These are phyloP conservation scores for Mythimna albipuncta DNA, from an alignment of 2,888 invertebrate species.

Conservation along the genomic window DNA sequence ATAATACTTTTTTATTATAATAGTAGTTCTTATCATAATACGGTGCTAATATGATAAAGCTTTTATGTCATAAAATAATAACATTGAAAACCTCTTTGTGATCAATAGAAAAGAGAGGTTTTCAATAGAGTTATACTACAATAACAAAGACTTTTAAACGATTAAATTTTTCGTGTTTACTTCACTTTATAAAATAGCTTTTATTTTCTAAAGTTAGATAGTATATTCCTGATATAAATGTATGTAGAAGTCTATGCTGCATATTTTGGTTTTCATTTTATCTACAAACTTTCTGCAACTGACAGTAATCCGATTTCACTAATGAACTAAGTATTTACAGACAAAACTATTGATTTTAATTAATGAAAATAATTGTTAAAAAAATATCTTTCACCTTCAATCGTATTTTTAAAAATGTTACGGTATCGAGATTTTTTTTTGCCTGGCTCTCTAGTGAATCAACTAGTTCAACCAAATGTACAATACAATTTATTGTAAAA, in stretches of 20 bases:
- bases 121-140: neutral
- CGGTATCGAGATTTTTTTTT: no score
- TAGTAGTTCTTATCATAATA: no score
- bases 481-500: no score
- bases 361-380: slow-evolving; percentile 2
- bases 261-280: slow-evolving; percentile 5
- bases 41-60: no score
- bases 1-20: no score
- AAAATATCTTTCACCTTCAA: no score
- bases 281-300: slow-evolving; percentile 12
- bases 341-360: slow-evolving; percentile 17
- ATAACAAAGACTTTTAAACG: neutral
- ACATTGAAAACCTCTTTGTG: neutral
- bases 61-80: neutral
- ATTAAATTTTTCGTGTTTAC: neutral
- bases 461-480: neutral
- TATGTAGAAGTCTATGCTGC: neutral
- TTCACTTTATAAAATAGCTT: neutral
- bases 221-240: slow-evolving; percentile 15
- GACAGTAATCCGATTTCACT: slow-evolving; percentile 32
- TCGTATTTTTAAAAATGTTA: no score
- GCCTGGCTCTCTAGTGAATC: neutral
- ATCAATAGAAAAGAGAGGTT: neutral
- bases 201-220: neutral
- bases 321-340: slow-evolving; percentile 25